Base-by-base conservation (phyloP, 2,113 vertebrate species). In the Colistium nudipinnis region DNA sequence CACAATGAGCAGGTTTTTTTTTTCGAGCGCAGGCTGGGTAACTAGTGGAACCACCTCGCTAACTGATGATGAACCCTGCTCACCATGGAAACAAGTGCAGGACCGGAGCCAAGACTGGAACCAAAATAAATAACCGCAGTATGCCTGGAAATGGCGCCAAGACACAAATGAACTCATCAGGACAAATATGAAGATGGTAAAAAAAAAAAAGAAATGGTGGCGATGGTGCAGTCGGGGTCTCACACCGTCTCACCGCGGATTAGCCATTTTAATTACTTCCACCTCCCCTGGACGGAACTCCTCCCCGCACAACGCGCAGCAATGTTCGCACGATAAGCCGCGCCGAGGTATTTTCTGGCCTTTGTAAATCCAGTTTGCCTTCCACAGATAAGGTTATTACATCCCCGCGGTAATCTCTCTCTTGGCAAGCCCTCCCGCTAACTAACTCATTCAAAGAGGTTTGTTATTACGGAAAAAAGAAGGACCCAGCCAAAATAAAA, bases 201-300 rank as follows among this genome's bases (percentile, higher is more conserved):
- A 54, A 53, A 4, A 53, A 4, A 35, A 47, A 1, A 7, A 22
- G 47, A n/a, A 27, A 35, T 45, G n/a, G n/a, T n/a, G n/a, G n/a
- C n/a, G n/a, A n/a, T 17, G 30, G 36, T 9, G 48, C n/a, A 44
- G 76, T 39, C 2, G 30, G 53, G 49, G 48, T n/a, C 48, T 0
- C 27, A 53, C 65, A 48, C 56, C 65, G 54, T 82, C 81, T 81
- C 65, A 36, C 61, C 10, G 52, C 70, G 86, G 89, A 90, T 85
- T 82, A 89, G 44, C 43, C 74, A 54, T 82, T 90, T 85, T 90
- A 90, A 90, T 81, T 89, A 90, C 72, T 80, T 87, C 84, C 84
- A 79, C 78, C 82, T 87, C 81, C 73, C 49, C 13, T 38, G 70
- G 77, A 76, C 47, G 67, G 72, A 62, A 53, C 81, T 86, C 83